Evolutionary conservation across 2,888 invertebrate species (phyloP).

Genomic region (Rhagium mordax): DNA sequence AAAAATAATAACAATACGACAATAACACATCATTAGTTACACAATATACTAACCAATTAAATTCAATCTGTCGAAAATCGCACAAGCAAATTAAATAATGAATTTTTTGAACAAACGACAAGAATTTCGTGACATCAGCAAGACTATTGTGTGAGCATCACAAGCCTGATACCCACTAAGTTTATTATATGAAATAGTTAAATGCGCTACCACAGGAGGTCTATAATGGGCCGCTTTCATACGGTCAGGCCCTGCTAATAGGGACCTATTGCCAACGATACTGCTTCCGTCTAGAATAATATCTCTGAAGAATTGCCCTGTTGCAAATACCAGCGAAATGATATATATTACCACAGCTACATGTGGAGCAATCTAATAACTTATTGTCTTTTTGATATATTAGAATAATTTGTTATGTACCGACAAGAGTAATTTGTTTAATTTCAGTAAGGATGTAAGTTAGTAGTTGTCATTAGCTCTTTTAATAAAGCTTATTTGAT

Average conservation of each 20-base stretch:
- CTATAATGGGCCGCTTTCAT: constrained; percentile 29
- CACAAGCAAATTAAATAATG: neutral
- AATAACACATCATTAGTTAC: neutral
- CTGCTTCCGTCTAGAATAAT: constrained; percentile 28
- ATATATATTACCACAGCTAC: constrained; percentile 1
- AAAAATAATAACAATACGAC: neutral
- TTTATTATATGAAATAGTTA: constrained; percentile 17
- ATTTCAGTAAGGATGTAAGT: neutral
- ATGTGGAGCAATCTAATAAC: constrained; percentile 16
- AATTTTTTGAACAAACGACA: neutral
- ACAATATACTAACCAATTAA: neutral
- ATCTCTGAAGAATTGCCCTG: neutral
- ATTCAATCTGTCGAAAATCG: neutral
- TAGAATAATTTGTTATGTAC: neutral
- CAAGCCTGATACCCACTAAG: constrained; percentile 7
- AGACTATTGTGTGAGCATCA: constrained; percentile 1
- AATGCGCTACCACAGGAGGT: constrained; percentile 28
- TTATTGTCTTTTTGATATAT: neutral
- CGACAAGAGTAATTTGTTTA: neutral
- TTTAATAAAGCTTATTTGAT: too few relatives aligned
- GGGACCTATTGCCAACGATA: constrained; percentile 5
- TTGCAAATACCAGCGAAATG: neutral
- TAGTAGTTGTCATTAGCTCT: neutral
- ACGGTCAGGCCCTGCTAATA: neutral
- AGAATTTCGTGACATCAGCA: constrained; percentile 3